phyloP scores from a whole-genome alignment of 2,797 vertebrate species.

The Spinus pinus region DNA sequence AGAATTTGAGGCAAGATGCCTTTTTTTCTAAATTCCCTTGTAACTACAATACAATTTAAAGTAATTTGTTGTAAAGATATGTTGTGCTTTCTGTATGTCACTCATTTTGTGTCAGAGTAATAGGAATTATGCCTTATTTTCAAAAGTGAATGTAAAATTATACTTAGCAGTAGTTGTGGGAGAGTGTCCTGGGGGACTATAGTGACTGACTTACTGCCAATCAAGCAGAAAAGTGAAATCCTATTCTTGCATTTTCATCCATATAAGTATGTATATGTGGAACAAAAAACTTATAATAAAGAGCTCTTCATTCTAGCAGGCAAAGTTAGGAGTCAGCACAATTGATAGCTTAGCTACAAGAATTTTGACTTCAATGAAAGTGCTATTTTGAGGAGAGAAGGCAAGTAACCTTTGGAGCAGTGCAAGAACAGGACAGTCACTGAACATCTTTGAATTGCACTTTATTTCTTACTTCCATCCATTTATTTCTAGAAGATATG shows the following conservation, averaged over 20 bases:
- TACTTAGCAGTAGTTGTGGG: neutral
- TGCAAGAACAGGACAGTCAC: neutral
- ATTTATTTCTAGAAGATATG: neutral
- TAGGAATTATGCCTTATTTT: neutral
- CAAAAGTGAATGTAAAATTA: neutral
- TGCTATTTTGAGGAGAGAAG: neutral
- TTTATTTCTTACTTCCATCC: neutral
- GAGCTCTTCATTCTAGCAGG: neutral
- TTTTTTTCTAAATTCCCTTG: neutral
- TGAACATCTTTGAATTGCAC: neutral
- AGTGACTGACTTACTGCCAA: neutral
- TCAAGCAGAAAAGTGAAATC: neutral
- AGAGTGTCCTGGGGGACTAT: neutral
- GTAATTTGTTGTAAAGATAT: neutral
- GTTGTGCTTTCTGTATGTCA: neutral
- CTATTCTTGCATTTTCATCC: neutral
- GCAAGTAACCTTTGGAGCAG: neutral
- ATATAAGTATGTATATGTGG: neutral
- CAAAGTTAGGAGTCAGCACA: neutral
- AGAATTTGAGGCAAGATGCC: neutral
- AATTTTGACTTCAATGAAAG: neutral
- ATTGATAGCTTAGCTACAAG: neutral
- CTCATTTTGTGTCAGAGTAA: neutral
- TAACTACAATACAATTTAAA: neutral
- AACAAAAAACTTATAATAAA: neutral